Evolutionary conservation across 2,797 vertebrate species (phyloP), one percentile per base, ranked within the genome.

Genomic region (Geotrypetes seraphini): DNA sequence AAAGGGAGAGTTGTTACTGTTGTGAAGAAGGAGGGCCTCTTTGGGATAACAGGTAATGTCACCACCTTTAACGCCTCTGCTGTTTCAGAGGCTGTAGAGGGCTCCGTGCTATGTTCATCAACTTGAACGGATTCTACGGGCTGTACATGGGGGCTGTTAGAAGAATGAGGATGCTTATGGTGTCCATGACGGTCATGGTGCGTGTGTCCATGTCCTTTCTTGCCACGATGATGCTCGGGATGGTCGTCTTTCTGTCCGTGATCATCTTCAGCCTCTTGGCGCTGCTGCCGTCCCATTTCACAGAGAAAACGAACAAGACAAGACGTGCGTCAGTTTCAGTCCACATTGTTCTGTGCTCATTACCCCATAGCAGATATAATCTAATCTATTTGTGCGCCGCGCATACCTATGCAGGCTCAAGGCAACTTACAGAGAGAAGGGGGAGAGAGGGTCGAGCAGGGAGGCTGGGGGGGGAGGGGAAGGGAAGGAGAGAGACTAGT

Each of bases 1-100:
- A 75, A 75, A 36, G 58, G 50, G 16, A 69, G 13, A 18, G 73
- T 38, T 35, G 39, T 2, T 16, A 53, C 33, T 30, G 18, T 30
- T 19, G 34, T 36, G 41, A 29, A 43, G 12, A 25, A 35, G 36
- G 0, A 21, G 17, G 34, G 35, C 10, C 7, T 18, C 4, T 31
- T 33, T 32, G n/a, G n/a, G n/a, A 33, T 22, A 36, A n/a, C 12
- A 3, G 39, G 28, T 16, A 28, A 14, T 4, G 7, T 8, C n/a
- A 14, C n/a, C 6, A 11, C 2, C 2, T 7, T 44, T 9, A 19
- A 4, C 3, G n/a, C n/a, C n/a, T n/a, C n/a, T n/a, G n/a, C n/a
- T n/a, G n/a, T n/a, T n/a, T n/a, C n/a, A n/a, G 5, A 47, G 14
- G 2, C n/a, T n/a, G n/a, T n/a, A n/a, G n/a, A n/a, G n/a, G n/a